phyloP scores from a whole-genome alignment of 2,113 vertebrate species.

The Macroglossus sobrinus region DNA sequence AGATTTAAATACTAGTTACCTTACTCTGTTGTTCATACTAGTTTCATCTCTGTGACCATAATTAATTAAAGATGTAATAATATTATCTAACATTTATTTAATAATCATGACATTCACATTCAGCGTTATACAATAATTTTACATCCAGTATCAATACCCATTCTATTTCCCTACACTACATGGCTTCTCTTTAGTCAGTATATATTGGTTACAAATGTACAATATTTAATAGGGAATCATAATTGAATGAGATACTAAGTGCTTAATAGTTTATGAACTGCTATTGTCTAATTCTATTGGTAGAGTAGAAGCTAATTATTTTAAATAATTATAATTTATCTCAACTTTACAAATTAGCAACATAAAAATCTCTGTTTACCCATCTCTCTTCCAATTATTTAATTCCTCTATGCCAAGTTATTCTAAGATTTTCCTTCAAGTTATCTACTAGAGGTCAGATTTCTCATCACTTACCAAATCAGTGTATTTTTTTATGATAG shows the following conservation, averaged over 20 bases:
- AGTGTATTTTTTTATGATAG: not conserved
- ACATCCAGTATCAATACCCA: not conserved
- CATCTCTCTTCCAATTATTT: not conserved
- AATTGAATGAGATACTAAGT: not conserved
- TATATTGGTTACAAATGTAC: not conserved
- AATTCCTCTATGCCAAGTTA: not conserved
- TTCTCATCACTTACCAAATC: not conserved
- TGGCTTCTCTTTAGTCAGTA: not conserved
- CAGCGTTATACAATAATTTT: not conserved
- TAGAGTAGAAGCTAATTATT: not conserved
- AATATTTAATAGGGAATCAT: not conserved
- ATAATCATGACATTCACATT: not conserved
- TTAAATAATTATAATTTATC: not conserved
- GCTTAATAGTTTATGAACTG: not conserved
- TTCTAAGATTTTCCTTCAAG: not conserved
- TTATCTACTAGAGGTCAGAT: not conserved
- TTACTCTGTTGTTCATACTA: not conserved
- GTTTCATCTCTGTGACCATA: not conserved
- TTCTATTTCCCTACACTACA: not conserved
- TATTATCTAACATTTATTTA: not conserved
- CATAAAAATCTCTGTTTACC: not conserved
- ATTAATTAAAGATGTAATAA: not conserved
- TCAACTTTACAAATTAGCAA: not conserved
- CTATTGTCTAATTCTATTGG: not conserved
- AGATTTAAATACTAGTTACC: not conserved